Conservation (phyloP, 2,797 vertebrate species). For the Myripristis murdjan region DNA sequence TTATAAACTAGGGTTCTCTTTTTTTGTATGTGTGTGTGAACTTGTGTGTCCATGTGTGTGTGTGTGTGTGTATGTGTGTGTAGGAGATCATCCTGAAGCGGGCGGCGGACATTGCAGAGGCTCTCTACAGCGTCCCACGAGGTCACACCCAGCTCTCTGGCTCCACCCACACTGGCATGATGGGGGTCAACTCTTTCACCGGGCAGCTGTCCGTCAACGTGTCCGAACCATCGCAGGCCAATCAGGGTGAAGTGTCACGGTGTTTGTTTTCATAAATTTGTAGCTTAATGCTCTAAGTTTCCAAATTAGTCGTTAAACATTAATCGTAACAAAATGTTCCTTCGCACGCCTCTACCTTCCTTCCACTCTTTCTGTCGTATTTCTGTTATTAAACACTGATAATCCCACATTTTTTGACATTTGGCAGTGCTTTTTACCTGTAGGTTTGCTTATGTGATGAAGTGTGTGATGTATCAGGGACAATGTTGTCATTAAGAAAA, state of each 20-base stretch:
- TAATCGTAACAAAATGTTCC: no score
- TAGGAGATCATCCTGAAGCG: slow-evolving; percentile 98
- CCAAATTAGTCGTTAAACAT: no score
- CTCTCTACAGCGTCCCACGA: slow-evolving; percentile 96
- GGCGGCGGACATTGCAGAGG: slow-evolving; percentile 97
- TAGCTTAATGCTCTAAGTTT: no score
- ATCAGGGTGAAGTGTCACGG: slow-evolving; percentile 90
- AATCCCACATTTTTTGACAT: no score
- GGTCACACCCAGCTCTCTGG: slow-evolving; percentile 96
- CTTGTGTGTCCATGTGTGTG: slow-evolving; percentile 1
- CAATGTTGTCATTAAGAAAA: no score
- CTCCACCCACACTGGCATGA: slow-evolving; percentile 94
- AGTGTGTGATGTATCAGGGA: no score
- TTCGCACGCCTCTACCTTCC: no score
- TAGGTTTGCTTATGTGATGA: no score
- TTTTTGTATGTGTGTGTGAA: neutral
- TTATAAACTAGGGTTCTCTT: slow-evolving; percentile 16
- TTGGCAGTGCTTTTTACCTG: no score
- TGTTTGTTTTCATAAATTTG: neutral
- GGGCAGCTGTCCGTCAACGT: slow-evolving; percentile 98
- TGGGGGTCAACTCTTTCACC: slow-evolving; percentile 98
- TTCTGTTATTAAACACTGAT: no score
- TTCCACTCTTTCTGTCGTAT: no score
- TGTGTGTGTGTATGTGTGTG: slow-evolving; percentile 23
- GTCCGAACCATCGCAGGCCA: slow-evolving; percentile 93